phyloP scores from a whole-genome alignment of 1,140 invertebrate genomes.

The Notospermus geniculatus region DNA sequence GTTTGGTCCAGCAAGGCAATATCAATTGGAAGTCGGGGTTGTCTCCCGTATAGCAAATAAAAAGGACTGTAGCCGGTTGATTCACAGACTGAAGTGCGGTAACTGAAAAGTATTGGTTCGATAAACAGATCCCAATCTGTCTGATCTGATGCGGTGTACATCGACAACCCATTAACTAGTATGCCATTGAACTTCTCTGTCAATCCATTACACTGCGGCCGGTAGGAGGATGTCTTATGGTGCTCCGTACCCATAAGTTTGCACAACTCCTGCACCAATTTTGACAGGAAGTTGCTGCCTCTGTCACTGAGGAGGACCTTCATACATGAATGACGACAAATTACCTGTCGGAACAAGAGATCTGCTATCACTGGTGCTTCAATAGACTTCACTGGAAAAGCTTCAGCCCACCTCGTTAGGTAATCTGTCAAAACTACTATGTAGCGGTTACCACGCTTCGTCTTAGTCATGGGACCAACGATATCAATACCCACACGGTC shows the following conservation, averaged over 20 bases:
- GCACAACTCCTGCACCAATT: neutral
- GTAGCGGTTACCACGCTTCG: slow-evolving; percentile 16
- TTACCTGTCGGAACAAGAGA: slow-evolving; percentile 19
- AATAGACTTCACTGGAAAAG: slow-evolving; percentile 15
- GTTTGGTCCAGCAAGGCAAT: neutral
- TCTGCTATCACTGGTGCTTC: slow-evolving; percentile 20
- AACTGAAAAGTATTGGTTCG: neutral
- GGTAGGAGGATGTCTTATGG: neutral
- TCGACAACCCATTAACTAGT: neutral
- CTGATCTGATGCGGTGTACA: neutral
- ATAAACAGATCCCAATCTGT: slow-evolving; percentile 7
- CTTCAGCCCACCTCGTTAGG: slow-evolving; percentile 23
- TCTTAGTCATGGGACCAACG: slow-evolving; percentile 12
- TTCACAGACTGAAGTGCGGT: neutral
- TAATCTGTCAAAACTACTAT: slow-evolving; percentile 20
- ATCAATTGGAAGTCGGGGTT: slow-evolving; percentile 2
- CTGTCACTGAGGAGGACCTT: neutral
- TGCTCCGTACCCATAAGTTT: neutral
- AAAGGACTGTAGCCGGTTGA: neutral
- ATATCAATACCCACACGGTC: slow-evolving; percentile 18
- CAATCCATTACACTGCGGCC: neutral
- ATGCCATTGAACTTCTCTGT: slow-evolving; percentile 8
- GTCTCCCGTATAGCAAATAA: neutral
- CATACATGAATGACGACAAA: slow-evolving; percentile 19
- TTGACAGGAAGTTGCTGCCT: slow-evolving; percentile 2